Percentiles rank a stretch among this genome's conserved stretches.
These are phyloP conservation scores for Microctonus aethiopoides DNA, from an alignment of 2,888 invertebrate species.

Conservation along the genomic window DNA sequence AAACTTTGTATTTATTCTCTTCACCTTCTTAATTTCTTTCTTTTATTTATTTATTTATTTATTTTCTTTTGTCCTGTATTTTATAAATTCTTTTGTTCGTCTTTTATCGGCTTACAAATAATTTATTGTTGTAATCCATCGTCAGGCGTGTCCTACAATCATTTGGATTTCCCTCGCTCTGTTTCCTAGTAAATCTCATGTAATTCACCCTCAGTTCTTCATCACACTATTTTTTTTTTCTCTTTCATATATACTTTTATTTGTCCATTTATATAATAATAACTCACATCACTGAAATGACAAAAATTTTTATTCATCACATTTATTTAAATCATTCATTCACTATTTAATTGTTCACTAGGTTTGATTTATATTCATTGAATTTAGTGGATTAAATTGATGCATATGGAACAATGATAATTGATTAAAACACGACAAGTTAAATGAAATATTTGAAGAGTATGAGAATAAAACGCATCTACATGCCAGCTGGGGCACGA, in stretches of 20 bases:
- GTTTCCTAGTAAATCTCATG: not conserved
- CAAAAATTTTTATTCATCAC: not conserved
- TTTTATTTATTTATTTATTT: not conserved
- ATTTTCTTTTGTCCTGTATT: not conserved
- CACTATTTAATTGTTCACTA: not conserved
- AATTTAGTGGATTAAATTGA: not conserved
- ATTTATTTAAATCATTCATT: not conserved
- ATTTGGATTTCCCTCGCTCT: not conserved
- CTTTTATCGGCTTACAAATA: conserved; percentile 14
- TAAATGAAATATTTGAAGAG: not conserved
- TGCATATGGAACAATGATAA: not conserved
- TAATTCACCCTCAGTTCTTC: not conserved
- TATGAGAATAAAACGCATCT: not conserved
- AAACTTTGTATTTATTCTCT: not conserved
- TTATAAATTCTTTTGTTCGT: conserved; percentile 2
- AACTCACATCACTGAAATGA: not conserved
- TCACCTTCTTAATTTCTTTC: not conserved
- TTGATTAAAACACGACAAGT: not conserved
- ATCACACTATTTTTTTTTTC: not conserved
- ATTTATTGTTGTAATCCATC: conserved; percentile 23
- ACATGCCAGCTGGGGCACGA: conserved; percentile 24
- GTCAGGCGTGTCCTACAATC: conserved; percentile 26
- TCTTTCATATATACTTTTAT: not conserved
- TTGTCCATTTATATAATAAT: not conserved
- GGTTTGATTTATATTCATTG: not conserved